These are phyloP conservation scores for Tenebrosternarchus preto DNA, from an alignment of 2,113 vertebrate genomes.

Conservation along the genomic window DNA sequence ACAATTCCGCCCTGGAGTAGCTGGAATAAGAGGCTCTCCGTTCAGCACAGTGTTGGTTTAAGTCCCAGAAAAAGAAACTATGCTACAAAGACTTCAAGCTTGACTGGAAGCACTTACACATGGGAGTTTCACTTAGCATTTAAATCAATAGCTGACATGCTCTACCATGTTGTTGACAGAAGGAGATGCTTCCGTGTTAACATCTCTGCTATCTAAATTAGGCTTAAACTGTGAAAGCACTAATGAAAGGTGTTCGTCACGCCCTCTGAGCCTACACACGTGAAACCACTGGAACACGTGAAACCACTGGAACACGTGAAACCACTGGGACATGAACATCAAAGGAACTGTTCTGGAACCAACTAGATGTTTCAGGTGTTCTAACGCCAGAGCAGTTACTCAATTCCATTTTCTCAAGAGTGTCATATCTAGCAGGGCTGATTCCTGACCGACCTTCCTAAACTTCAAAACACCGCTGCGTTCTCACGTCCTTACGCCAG, in stretches of 20 bases:
- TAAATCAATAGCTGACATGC: conserved; percentile 30
- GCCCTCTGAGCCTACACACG: neutral
- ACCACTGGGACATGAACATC: too few relatives aligned
- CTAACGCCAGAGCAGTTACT: too few relatives aligned
- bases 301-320: too few relatives aligned
- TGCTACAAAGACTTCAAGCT: neutral
- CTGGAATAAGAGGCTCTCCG: conserved; percentile 32
- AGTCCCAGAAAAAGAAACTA: neutral
- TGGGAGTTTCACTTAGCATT: neutral
- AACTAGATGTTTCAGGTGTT: too few relatives aligned
- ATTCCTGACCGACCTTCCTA: too few relatives aligned
- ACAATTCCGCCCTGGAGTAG: conserved; percentile 45
- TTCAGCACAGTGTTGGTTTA: conserved; percentile 8
- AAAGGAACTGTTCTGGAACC: too few relatives aligned
- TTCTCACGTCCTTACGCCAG: too few relatives aligned
- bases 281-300: neutral
- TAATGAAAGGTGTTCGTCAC: neutral
- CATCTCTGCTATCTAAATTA: conserved; percentile 2
- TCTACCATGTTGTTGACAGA: neutral
- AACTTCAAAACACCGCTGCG: too few relatives aligned
- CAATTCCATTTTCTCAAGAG: too few relatives aligned
- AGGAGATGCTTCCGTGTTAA: neutral
- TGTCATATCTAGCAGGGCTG: too few relatives aligned
- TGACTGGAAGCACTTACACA: neutral
- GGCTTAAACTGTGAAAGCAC: neutral